Base-by-base conservation (phyloP, 2,888 invertebrate species). In the Diaphora mendica region DNA sequence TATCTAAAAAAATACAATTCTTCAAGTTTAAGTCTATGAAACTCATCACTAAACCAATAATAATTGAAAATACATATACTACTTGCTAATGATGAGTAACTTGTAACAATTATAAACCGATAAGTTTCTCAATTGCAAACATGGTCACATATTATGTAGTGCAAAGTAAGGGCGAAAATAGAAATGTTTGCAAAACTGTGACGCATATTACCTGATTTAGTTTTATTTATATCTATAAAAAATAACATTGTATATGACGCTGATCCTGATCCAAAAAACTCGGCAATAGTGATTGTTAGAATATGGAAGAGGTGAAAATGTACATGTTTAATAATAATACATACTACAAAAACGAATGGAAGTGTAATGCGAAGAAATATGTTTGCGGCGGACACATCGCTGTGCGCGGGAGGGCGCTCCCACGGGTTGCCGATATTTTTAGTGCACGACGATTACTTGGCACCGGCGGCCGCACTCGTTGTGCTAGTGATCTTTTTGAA, bases 391-490 rank as follows among this genome's bases (percentile, higher is more conserved):
- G 91, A 91, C 92, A 91, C 91, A 90, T 91, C 92, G 88, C 90
- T 90, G 93, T 92, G 95, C 94, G 95, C 95, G 95, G 95, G 95
- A 95, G 95, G 95, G 95, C 94, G 95, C 95, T 95, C 95, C 95
- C 95, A 95, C 95, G 95, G 95, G 95, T 95, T 94, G 93, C 94
- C 92, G 96, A 94, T 97, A 97, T 97, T 96, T 97, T 96, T 97
- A 97, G 96, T 96, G 94, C 93, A 92, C 95, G 95, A 95, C 96
- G 96, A 96, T 96, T 96, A 96, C 96, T 96, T 96, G 96, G 96
- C 96, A 96, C 95, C 94, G 96, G 92, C 94, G 96, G 94, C 94
- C 96, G 95, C 92, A 92, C 94, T 92, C 87, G 88, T 90, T 93
- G 95, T 92, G 95, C 94, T 92, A 94, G 91, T 94, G 93, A 94